A percentile compares a stretch with the other conserved stretches of the same genome.
phyloP scores from a whole-genome alignment of 2,888 invertebrate species.

The Arenicola marina region DNA sequence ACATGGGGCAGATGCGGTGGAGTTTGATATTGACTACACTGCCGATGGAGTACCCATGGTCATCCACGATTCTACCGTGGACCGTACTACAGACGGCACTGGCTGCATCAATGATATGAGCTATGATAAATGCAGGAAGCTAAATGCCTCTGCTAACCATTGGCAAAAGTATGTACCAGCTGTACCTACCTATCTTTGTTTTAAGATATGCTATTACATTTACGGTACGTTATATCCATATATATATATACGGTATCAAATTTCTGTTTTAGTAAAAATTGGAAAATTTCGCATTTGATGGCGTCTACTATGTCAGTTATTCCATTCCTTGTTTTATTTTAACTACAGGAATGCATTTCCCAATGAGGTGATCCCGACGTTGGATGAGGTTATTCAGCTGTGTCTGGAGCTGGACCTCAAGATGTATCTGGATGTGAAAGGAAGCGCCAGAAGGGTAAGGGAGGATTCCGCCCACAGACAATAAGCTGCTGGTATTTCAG shows the following conservation, averaged over 20 bases:
- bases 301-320: neutral
- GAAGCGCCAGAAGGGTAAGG: constrained; percentile 40
- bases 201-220: no score
- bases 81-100: constrained; percentile 69
- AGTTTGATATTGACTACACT: constrained; percentile 77
- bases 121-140: constrained; percentile 69
- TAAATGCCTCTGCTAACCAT: constrained; percentile 70
- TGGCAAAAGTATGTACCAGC: constrained; percentile 27
- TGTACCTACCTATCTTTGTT: no score
- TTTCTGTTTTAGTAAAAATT: no score
- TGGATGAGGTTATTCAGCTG: constrained; percentile 74
- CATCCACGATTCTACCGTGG: constrained; percentile 76
- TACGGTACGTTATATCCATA: no score
- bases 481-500: no score
- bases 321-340: neutral
- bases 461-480: no score
- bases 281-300: no score
- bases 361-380: constrained; percentile 69
- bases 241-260: no score
- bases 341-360: constrained; percentile 68
- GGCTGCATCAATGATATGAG: constrained; percentile 67
- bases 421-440: constrained; percentile 82
- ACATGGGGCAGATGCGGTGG: constrained; percentile 75
- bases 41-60: constrained; percentile 76
- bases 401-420: constrained; percentile 71